Percentiles rank a stretch among this genome's conserved stretches.
Evolutionary conservation across 2,113 vertebrate species (phyloP).

Genomic region (Lethenteron camtschaticum): DNA sequence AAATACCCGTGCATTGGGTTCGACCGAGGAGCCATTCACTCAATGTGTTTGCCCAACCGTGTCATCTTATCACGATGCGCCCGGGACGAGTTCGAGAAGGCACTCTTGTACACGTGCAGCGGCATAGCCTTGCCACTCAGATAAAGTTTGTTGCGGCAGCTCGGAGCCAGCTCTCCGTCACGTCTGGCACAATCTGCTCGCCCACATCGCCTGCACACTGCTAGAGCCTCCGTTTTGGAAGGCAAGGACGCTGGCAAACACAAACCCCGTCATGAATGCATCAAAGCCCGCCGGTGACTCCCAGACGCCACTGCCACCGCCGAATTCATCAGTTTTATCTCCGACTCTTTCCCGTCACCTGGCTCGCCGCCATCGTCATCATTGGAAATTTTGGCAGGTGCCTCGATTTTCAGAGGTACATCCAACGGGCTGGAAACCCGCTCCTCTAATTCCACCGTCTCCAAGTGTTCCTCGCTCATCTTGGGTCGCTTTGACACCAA

Average conservation of each 20-base stretch:
- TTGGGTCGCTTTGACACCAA: too few relatives aligned
- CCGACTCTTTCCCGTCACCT: too few relatives aligned
- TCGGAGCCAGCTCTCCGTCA: conserved; percentile 25
- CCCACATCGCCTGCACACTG: conserved; percentile 7
- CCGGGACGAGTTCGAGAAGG: conserved; percentile 67
- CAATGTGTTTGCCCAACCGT: neutral
- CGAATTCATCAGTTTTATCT: too few relatives aligned
- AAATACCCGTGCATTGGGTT: too few relatives aligned
- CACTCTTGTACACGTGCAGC: conserved; percentile 67
- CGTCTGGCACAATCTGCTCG: neutral
- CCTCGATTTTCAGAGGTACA: too few relatives aligned
- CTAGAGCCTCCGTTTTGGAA: conserved; percentile 14
- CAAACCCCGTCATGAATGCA: conserved; percentile 84
- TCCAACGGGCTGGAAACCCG: too few relatives aligned
- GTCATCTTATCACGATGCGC: conserved; percentile 69
- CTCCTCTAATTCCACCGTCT: too few relatives aligned
- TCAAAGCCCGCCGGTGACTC: conserved; percentile 77
- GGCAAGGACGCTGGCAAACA: conserved; percentile 47
- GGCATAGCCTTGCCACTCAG: conserved; percentile 76
- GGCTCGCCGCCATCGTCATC: too few relatives aligned
- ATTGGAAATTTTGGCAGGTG: too few relatives aligned
- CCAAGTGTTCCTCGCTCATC: too few relatives aligned
- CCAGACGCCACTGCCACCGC: conserved; percentile 14
- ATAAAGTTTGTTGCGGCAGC: conserved; percentile 70
- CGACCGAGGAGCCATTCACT: too few relatives aligned